Percentiles rank a stretch among this genome's conserved stretches.
phyloP scores from a whole-genome alignment of 2,888 invertebrate species.

The Drosophila meridionalis region DNA sequence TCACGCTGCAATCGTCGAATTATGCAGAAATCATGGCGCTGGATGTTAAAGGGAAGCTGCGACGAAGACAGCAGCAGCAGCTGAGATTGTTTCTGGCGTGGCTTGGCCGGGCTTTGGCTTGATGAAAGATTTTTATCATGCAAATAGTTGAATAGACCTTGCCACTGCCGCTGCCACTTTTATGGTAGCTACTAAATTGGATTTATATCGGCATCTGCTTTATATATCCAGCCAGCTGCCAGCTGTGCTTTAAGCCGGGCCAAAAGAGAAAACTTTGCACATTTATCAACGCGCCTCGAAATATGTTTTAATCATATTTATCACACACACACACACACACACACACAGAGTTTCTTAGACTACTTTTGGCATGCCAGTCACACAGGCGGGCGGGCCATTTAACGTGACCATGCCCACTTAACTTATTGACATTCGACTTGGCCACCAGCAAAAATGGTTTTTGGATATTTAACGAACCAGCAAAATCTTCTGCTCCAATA shows the following conservation, averaged over 20 bases:
- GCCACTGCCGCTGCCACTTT: conserved; percentile 61
- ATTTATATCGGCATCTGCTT: conserved; percentile 74
- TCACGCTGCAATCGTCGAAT: conserved; percentile 75
- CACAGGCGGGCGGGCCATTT: conserved; percentile 51
- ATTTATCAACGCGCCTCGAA: conserved; percentile 69
- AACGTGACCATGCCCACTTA: conserved; percentile 73
- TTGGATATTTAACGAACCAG: conserved; percentile 81
- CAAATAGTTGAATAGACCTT: conserved; percentile 66
- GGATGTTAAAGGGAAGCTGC: conserved; percentile 5
- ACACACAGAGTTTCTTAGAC: background rate
- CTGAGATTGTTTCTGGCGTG: conserved; percentile 73
- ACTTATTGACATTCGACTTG: conserved; percentile 77
- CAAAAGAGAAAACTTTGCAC: conserved; percentile 55
- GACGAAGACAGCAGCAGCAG: conserved; percentile 36
- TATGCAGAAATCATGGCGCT: conserved; percentile 56
- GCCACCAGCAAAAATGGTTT: conserved; percentile 59
- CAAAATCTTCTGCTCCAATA: conserved; percentile 65
- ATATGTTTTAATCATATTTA: conserved; percentile 82
- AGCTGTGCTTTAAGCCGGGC: conserved; percentile 64
- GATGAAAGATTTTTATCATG: conserved; percentile 81
- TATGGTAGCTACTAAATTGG: conserved; percentile 79
- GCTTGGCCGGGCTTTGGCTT: conserved; percentile 58
- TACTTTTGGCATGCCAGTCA: conserved; percentile 55
- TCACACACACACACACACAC: conserved; percentile 30
- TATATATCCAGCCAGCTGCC: conserved; percentile 22